Conservation (phyloP, 2,113 vertebrate genomes). For the Isurus oxyrinchus region DNA sequence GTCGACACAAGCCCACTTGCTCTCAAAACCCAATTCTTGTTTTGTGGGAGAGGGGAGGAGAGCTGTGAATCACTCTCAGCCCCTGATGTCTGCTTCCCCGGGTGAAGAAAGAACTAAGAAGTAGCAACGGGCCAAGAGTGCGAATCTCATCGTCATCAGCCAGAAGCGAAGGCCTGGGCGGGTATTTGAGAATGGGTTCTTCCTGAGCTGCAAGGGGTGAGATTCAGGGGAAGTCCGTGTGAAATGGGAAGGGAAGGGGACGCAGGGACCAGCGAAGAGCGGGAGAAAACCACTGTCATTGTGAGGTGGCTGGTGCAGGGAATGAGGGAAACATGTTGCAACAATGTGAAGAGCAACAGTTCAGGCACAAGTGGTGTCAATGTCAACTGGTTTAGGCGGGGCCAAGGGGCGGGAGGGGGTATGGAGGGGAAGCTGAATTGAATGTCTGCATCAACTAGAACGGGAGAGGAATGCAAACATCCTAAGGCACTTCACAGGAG, state of each 20-base stretch:
- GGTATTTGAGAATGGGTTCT: neutral
- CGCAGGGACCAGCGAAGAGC: neutral
- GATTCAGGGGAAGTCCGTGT: neutral
- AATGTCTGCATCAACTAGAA: neutral
- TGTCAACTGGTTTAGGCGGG: constrained; percentile 42
- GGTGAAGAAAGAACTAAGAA: neutral
- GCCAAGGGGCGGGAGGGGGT: too few species aligned
- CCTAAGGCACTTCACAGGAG: neutral
- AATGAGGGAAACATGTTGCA: constrained; percentile 48
- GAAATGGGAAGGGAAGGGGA: neutral
- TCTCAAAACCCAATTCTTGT: neutral
- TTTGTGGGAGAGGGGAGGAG: neutral
- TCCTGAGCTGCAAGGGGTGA: neutral
- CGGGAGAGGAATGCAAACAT: neutral
- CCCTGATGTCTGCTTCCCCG: neutral
- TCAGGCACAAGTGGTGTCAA: neutral
- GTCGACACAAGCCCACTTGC: neutral
- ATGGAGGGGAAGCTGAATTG: neutral
- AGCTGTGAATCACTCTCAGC: neutral
- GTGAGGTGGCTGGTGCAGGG: neutral
- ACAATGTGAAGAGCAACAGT: constrained; percentile 39
- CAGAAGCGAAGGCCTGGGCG: neutral
- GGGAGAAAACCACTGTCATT: neutral
- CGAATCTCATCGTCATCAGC: neutral
- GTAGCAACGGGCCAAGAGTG: neutral